Percentiles rank a stretch among this genome's conserved stretches.
These are phyloP conservation scores for Erpetoichthys calabaricus DNA, from an alignment of 2,797 vertebrate genomes.

Conservation along the genomic window DNA sequence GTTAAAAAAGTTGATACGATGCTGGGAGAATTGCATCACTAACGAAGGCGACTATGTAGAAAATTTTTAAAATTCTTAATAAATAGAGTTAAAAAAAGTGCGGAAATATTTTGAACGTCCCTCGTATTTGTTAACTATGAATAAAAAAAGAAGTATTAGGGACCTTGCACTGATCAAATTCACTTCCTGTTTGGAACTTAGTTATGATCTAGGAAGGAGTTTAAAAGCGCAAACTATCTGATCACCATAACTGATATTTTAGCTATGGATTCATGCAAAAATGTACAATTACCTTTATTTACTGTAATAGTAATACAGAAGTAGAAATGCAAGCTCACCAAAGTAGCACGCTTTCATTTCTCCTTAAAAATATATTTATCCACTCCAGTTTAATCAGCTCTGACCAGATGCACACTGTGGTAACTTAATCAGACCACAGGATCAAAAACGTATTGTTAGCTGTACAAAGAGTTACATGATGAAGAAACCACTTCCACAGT, in stretches of 20 bases:
- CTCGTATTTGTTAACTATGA: too few species aligned
- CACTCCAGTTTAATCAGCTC: slow-evolving; percentile 5
- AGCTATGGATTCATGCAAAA: not conserved
- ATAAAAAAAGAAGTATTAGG: too few species aligned
- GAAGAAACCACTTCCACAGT: slow-evolving; percentile 37
- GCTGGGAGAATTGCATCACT: too few species aligned
- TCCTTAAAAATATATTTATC: not conserved
- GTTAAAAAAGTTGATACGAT: too few species aligned
- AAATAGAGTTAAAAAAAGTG: too few species aligned
- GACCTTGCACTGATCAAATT: too few species aligned
- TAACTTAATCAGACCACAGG: not conserved
- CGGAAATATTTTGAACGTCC: too few species aligned
- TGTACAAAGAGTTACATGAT: slow-evolving; percentile 33
- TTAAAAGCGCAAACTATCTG: too few species aligned
- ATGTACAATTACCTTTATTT: not conserved
- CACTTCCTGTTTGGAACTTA: too few species aligned
- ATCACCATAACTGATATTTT: not conserved
- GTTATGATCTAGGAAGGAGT: too few species aligned
- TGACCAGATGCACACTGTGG: slow-evolving; percentile 1
- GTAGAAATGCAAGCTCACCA: not conserved
- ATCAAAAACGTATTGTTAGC: slow-evolving; percentile 32
- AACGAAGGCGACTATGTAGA: too few species aligned
- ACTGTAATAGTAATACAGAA: not conserved
- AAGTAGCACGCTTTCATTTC: not conserved
- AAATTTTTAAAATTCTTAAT: too few species aligned